phyloP scores from a whole-genome alignment of 2,797 vertebrate genomes.

The Falco columbarius region DNA sequence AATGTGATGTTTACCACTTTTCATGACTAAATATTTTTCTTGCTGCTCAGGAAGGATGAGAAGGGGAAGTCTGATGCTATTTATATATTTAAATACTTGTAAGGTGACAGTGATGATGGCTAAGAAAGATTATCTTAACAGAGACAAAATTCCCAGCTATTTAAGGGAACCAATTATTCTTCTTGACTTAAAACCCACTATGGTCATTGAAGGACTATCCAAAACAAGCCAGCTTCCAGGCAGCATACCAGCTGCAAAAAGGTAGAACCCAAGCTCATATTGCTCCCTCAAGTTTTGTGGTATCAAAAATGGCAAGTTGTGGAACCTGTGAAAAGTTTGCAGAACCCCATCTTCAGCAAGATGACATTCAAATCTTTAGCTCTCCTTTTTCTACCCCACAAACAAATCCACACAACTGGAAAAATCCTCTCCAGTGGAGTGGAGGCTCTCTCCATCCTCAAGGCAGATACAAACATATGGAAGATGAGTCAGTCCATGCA shows the following conservation, averaged over 20 bases:
- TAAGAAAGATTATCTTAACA: constrained; percentile 15
- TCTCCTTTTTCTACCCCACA: neutral
- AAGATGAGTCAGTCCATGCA: neutral
- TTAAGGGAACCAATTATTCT: neutral
- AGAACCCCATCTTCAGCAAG: neutral
- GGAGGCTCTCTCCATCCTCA: neutral
- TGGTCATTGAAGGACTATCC: neutral
- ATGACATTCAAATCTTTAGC: neutral
- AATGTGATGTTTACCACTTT: constrained; percentile 43
- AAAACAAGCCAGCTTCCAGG: neutral
- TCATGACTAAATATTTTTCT: constrained; percentile 10
- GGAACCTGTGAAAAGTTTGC: neutral
- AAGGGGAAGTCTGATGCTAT: neutral
- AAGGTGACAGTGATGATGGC: neutral
- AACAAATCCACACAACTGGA: neutral
- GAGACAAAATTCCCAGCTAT: constrained; percentile 37
- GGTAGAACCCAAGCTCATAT: neutral
- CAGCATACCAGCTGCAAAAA: neutral
- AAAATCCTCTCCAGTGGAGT: neutral
- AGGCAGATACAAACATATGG: neutral
- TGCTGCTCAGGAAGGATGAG: neutral
- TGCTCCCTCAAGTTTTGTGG: neutral
- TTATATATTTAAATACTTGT: constrained; percentile 56
- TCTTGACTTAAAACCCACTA: neutral
- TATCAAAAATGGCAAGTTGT: neutral